Conservation (phyloP, 2,888 invertebrate genomes). For the Drosophila glabriapex region DNA sequence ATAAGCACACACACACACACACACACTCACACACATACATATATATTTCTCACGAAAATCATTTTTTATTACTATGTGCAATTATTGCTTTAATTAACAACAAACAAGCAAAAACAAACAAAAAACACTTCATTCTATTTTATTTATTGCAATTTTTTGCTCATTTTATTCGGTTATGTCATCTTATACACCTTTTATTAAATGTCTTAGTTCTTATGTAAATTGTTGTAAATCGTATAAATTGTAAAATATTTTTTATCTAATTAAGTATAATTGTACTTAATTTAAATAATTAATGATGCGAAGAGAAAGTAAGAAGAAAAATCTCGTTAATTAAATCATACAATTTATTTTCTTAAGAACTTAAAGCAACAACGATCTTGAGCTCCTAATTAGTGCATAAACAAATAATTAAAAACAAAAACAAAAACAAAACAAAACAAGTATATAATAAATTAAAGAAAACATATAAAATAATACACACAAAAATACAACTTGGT, state of each 20-base stretch:
- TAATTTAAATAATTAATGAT: conserved; percentile 67
- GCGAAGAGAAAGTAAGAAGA: conserved; percentile 19
- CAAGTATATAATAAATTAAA: conserved; percentile 30
- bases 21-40: conserved; percentile 9
- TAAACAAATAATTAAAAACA: conserved; percentile 59
- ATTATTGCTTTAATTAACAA: conserved; percentile 69
- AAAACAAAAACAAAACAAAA: neutral
- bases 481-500: conserved; percentile 65
- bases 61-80: conserved; percentile 66
- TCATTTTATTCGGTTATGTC: conserved; percentile 45
- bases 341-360: conserved; percentile 69
- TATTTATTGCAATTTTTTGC: conserved; percentile 61
- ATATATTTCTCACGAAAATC: conserved; percentile 27
- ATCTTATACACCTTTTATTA: conserved; percentile 30
- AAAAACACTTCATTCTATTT: conserved; percentile 49
- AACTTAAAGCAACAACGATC: conserved; percentile 80
- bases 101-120: conserved; percentile 1
- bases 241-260: conserved; percentile 73
- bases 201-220: conserved; percentile 70
- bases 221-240: conserved; percentile 73
- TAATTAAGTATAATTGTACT: conserved; percentile 79
- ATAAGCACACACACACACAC: conserved; percentile 12
- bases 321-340: conserved; percentile 70
- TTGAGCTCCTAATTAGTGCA: conserved; percentile 81
- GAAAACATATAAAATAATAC: conserved; percentile 35